Conservation (phyloP, 2,113 vertebrate genomes). For the Callipepla californica region DNA sequence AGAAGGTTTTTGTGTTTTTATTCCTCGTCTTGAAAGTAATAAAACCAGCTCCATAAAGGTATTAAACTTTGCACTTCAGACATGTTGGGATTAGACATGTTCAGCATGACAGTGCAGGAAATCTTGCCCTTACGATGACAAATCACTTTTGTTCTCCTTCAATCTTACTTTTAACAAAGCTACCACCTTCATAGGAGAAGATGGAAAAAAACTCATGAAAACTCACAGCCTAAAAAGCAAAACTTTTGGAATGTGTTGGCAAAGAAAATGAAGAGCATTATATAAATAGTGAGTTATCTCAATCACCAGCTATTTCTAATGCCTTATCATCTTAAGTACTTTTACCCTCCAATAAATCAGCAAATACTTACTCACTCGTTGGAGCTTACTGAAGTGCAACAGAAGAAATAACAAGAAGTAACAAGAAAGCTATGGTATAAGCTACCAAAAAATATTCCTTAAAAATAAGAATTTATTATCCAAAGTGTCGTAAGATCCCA, state of each 20-base stretch:
- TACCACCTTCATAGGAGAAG: neutral
- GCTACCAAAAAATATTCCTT: neutral
- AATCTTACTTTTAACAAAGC: conserved; percentile 48
- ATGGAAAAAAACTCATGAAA: neutral
- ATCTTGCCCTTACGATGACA: conserved; percentile 18
- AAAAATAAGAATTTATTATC: neutral
- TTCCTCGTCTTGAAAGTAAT: neutral
- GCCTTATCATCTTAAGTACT: neutral
- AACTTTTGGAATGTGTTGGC: conserved; percentile 2
- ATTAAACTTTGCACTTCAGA: conserved; percentile 15
- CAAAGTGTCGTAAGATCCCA: conserved; percentile 7
- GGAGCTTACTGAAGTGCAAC: neutral
- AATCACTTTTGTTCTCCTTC: conserved; percentile 11
- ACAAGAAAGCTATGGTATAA: neutral
- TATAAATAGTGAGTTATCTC: conserved; percentile 3
- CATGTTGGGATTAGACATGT: neutral
- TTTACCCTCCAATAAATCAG: neutral
- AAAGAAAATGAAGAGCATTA: neutral
- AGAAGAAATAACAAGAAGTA: neutral
- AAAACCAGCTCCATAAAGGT: neutral
- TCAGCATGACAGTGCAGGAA: neutral
- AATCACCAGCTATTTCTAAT: neutral
- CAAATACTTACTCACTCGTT: neutral
- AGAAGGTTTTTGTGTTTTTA: neutral
- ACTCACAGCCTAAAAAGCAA: neutral